A percentile compares a stretch with the other conserved stretches of the same genome.
phyloP scores from a whole-genome alignment of 2,113 vertebrate genomes.

The Thomomys bottae region DNA sequence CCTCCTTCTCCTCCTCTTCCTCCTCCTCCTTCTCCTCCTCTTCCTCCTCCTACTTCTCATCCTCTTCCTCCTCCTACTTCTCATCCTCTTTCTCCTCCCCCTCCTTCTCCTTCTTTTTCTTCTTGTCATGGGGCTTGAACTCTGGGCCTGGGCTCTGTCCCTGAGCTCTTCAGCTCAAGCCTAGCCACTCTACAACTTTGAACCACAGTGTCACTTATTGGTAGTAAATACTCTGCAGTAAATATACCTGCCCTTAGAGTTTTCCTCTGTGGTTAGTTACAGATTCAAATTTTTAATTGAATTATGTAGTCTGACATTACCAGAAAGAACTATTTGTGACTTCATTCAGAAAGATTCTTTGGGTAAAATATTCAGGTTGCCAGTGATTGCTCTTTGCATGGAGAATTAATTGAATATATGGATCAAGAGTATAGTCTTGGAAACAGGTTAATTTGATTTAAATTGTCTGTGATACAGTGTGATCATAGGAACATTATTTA shows the following conservation, averaged over 20 bases:
- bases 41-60: no score
- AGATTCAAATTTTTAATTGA: constrained; percentile 45
- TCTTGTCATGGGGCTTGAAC: no score
- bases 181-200: no score
- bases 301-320: background rate
- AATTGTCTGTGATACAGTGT: constrained; percentile 2
- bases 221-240: background rate
- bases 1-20: no score
- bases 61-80: no score
- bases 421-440: background rate
- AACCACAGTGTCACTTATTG: no score
- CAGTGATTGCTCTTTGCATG: background rate
- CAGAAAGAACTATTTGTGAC: background rate
- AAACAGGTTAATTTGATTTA: background rate
- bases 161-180: no score
- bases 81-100: no score
- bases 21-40: no score
- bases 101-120: no score
- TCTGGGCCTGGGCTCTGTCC: no score
- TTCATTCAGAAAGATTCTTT: constrained; percentile 5
- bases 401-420: background rate
- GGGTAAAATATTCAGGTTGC: background rate
- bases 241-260: background rate
- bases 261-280: constrained; percentile 26
- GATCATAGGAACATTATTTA: background rate